Percentiles rank a stretch among this genome's conserved stretches.
These are phyloP conservation scores for Hyppa rectilinea DNA, from an alignment of 2,888 invertebrate genomes.

Conservation along the genomic window DNA sequence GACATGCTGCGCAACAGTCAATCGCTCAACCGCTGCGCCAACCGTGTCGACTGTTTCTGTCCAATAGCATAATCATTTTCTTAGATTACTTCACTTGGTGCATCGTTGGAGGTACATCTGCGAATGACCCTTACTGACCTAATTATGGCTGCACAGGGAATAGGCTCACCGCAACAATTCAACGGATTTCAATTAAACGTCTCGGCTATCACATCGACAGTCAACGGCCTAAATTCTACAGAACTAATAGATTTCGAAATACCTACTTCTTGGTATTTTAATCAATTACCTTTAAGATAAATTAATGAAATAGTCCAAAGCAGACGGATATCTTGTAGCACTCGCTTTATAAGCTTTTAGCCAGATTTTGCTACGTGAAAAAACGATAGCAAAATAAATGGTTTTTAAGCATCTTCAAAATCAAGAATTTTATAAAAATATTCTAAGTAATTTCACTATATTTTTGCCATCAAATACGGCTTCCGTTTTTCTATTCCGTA, in stretches of 20 bases:
- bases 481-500: constrained; percentile 43
- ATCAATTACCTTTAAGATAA: not conserved
- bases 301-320: not conserved
- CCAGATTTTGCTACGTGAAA: not conserved
- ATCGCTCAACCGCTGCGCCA: no score
- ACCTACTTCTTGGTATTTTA: constrained; percentile 8
- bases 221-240: constrained; percentile 6
- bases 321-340: rapidly evolving
- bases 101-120: not conserved
- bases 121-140: constrained; percentile 29
- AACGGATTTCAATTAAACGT: constrained; percentile 55
- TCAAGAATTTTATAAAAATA: constrained; percentile 12
- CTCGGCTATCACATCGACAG: constrained; percentile 17
- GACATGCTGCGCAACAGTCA: no score
- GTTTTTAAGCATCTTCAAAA: not conserved
- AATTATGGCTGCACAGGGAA: constrained; percentile 23
- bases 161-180: constrained; percentile 46
- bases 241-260: constrained; percentile 24
- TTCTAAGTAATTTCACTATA: constrained; percentile 11
- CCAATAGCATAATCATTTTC: not conserved
- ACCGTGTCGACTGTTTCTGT: no score
- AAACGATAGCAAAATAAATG: not conserved
- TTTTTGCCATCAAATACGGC: constrained; percentile 22
- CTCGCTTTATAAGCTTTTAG: no score
- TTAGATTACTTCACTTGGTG: not conserved